A percentile compares a stretch with the other conserved stretches of the same genome.
These are phyloP conservation scores for Propithecus perrieri DNA, from an alignment of 2,797 vertebrate species.

Conservation along the genomic window DNA sequence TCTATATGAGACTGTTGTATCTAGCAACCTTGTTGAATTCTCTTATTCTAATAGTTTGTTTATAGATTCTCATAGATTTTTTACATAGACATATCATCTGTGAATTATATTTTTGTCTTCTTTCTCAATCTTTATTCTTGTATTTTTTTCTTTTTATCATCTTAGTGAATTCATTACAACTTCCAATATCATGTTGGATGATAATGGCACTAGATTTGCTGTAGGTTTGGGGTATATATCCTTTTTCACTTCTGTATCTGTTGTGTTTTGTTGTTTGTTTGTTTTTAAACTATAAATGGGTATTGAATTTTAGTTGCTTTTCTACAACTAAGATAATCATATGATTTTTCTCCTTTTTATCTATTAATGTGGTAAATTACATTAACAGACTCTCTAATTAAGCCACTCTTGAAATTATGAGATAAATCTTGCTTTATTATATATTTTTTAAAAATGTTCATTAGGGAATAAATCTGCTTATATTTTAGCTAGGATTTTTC, in stretches of 20 bases:
- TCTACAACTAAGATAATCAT: neutral
- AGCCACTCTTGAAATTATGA: conserved; percentile 26
- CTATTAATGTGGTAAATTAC: conserved; percentile 40
- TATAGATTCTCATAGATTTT: neutral
- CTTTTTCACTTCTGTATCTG: neutral
- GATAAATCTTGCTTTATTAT: neutral
- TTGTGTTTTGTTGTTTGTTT: conserved; percentile 43
- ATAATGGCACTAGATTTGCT: neutral
- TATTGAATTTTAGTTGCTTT: conserved; percentile 8
- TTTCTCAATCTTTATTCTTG: neutral
- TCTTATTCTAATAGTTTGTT: conserved; percentile 4
- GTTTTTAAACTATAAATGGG: neutral
- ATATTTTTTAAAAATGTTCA: neutral
- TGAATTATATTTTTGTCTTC: conserved; percentile 1
- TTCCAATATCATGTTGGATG: neutral
- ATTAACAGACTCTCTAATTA: neutral
- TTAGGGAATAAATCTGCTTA: conserved; percentile 16
- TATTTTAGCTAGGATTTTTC: conserved; percentile 30
- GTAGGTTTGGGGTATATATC: neutral
- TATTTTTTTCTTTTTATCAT: neutral
- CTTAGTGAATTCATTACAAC: neutral
- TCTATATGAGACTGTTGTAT: neutral
- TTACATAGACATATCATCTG: neutral
- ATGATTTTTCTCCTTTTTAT: conserved; percentile 22
- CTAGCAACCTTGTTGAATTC: neutral